Base-by-base conservation (phyloP, 2,113 vertebrate species). In the Hippocampus zosterae region DNA sequence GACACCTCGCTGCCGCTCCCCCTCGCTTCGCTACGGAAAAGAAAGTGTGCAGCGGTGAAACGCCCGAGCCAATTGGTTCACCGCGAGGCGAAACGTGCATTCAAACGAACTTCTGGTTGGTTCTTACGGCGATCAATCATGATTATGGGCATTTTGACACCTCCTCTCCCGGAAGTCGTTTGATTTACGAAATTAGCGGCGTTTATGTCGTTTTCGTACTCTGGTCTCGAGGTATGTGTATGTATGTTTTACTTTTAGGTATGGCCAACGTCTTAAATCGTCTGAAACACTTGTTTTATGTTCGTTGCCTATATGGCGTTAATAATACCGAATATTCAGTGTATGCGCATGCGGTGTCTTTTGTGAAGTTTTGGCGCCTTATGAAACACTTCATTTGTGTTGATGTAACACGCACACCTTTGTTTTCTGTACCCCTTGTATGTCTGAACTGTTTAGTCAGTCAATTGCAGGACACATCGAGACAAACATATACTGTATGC, bases 1-100 rank as follows among this genome's bases (percentile, higher is more conserved):
- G 78, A 78, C 73, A 52, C 74, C 67, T 85, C 81, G 40, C 67
- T 82, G 42, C 23, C 29, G 71, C 72, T 59, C 72, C 78, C 74
- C 27, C 29, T 79, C 79, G 74, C 71, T 74, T 83, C 78, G 82
- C 82, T 67, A 77, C 74, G 76, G 29, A 81, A 85, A 78, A 79
- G 68, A 53, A 77, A 74, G 37, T 25, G 40, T 25, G 63, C 64
- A 0, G 13, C 15, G 37, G 13, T 15, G 37, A 1, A 29, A 0
- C 10, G 3, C 23, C 9, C 0, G 33, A 2, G 2, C 3, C 61
- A 56, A 88, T 88, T 88, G 88, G 89, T 60, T 48, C 37, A 80
- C 1, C 0, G 0, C 16, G 27, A 46, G 9, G 53, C 2, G 60
- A 27, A 21, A 42, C 6, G 63, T 7, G 70, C 67, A 48, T 61